These are phyloP conservation scores for Microplitis deprimator DNA, from an alignment of 2,888 invertebrate species.

Conservation along the genomic window DNA sequence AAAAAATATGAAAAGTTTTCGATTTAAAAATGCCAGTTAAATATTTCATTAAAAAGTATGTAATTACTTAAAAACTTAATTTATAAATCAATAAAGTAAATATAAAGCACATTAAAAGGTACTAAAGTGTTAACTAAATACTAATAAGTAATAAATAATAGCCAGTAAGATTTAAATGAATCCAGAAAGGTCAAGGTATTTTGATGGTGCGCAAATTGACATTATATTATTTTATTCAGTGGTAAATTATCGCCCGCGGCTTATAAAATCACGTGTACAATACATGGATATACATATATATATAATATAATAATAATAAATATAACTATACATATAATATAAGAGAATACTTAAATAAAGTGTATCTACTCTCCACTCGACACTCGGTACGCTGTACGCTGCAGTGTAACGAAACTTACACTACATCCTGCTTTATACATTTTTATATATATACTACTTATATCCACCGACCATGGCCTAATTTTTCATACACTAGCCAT, in stretches of 20 bases:
- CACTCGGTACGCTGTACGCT: neutral
- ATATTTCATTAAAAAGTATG: neutral
- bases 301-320: neutral
- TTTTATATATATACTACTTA: neutral
- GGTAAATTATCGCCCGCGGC: slow-evolving; percentile 21
- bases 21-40: neutral
- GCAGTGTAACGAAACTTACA: neutral
- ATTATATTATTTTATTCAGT: slow-evolving; percentile 8
- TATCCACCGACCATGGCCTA: neutral
- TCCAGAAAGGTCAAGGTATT: slow-evolving; percentile 26
- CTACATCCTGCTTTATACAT: neutral
- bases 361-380: neutral
- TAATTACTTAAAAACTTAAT: no score
- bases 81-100: no score
- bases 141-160: neutral
- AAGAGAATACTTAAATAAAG: neutral
- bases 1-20: neutral
- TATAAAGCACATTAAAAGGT: neutral
- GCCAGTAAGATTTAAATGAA: neutral
- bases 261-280: slow-evolving; percentile 26
- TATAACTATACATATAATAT: neutral
- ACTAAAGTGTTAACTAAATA: neutral
- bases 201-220: slow-evolving; percentile 17
- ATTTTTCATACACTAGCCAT: neutral
- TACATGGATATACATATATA: neutral